A percentile compares a stretch with the other conserved stretches of the same genome.
Conservation (phyloP, 2,797 vertebrate genomes). For the Silurus lanzhouensis region DNA sequence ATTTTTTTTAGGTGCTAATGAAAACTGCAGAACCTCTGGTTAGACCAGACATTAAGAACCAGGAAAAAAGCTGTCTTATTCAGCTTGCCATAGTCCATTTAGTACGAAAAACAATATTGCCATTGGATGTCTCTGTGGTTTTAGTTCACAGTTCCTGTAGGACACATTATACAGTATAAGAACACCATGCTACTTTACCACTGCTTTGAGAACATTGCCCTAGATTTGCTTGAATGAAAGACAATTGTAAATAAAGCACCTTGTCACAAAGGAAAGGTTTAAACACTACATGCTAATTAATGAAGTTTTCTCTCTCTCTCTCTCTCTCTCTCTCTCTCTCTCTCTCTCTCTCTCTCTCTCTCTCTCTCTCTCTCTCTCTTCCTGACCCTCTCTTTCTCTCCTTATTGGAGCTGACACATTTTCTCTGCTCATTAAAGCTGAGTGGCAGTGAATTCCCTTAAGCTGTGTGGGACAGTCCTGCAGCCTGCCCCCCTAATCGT, state of each 20-base stretch:
- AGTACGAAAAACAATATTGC: slow-evolving; percentile 1
- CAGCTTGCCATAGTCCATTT: slow-evolving; percentile 18
- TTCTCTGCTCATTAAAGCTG: slow-evolving; percentile 61
- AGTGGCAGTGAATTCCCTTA: slow-evolving; percentile 54
- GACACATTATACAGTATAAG: slow-evolving; percentile 5
- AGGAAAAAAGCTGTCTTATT: not conserved
- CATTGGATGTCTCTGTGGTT: slow-evolving; percentile 4
- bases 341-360: too few relatives aligned
- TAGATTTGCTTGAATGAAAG: not conserved
- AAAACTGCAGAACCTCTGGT: not conserved
- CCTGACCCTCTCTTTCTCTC: slow-evolving; percentile 29
- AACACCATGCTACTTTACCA: not conserved
- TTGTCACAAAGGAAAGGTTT: slow-evolving; percentile 7
- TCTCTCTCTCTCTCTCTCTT: too few relatives aligned
- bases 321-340: not conserved
- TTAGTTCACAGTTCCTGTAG: slow-evolving; percentile 11
- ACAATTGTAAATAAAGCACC: slow-evolving; percentile 8
- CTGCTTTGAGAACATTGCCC: not conserved
- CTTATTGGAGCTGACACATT: slow-evolving; percentile 61
- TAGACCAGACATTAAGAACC: not conserved
- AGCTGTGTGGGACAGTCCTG: slow-evolving; percentile 36
- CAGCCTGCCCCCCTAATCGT: not conserved
- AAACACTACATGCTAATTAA: not conserved
- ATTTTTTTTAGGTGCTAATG: not conserved
- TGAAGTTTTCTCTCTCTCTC: not conserved